Evolutionary conservation across 1,140 invertebrate genomes (phyloP), one percentile per base, ranked within the genome.

Genomic region (Drosophila lacertosa): DNA sequence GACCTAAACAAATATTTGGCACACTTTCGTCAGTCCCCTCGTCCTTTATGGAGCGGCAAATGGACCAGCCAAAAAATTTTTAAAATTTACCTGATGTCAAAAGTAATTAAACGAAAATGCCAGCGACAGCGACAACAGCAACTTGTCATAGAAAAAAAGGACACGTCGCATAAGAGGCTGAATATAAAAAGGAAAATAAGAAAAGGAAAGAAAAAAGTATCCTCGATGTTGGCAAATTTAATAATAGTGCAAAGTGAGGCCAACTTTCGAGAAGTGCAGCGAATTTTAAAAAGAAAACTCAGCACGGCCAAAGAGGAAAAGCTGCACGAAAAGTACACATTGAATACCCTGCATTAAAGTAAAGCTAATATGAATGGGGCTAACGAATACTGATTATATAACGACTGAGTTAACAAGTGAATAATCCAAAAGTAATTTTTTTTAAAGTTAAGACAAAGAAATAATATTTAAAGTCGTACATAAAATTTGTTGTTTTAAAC

Each of bases 91-190:
- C 79, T 82, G 79, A 79, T 83, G 79, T 83, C 80, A 83, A 83
- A 84, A 80, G 80, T 84, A 83, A 83, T 83, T 83, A 83, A 83
- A 83, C 62, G 55, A 84, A 84, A 83, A 83, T 80, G 79, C 80
- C 79, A 84, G 55, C 66, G 78, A 70, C 79, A 83, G 69, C 68
- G 62, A 51, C 37, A 55, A 32, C 24, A 48, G 22, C 37, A 58
- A 77, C 50, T 60, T 50, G 58, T 62, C 63, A 58, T 35, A 20
- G 10, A 13, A 45, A 29, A 57, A 45, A 10, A 20, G 33, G 29
- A 54, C 16, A 42, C 9, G 10, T 6, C 15, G 3, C 44, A 20
- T 20, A 24, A 33, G 48, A 32, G 11, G 3, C 32, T n/a, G 54
- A 47, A 51, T 51, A 37, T n/a, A 33, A 54, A 10, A 55, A 33